Evolutionary conservation across 2,797 vertebrate species (phyloP).

Genomic region (Trichosurus vulpecula): DNA sequence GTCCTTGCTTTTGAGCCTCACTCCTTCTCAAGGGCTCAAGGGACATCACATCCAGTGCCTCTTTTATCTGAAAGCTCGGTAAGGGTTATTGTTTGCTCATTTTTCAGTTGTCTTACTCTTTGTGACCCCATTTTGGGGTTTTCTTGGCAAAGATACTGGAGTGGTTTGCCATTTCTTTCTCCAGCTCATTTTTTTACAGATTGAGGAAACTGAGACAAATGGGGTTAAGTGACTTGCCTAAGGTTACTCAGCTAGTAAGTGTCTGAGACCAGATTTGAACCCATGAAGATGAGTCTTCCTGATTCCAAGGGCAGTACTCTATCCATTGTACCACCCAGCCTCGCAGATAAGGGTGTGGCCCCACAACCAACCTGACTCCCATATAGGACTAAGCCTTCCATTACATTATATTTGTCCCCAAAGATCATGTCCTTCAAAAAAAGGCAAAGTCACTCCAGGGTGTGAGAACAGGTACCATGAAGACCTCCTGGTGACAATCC

Average conservation of each 20-base stretch:
- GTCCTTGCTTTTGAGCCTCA: background rate
- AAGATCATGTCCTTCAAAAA: background rate
- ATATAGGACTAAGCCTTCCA: background rate
- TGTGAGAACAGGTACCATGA: background rate
- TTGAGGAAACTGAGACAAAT: background rate
- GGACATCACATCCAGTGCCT: background rate
- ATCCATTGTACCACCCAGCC: background rate
- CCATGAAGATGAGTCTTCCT: too few species aligned
- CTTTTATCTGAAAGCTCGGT: background rate
- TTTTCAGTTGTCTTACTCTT: background rate
- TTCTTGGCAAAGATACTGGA: background rate
- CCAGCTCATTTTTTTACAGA: background rate
- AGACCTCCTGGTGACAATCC: background rate
- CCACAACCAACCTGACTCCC: background rate
- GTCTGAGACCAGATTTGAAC: too few species aligned
- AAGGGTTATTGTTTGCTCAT: background rate
- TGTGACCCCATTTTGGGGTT: background rate
- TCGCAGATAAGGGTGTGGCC: background rate
- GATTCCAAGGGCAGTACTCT: background rate
- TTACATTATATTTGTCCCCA: background rate
- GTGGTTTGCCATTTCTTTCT: background rate
- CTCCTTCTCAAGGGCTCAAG: background rate
- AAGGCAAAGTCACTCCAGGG: background rate
- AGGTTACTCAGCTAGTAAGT: background rate
- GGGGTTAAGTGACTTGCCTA: background rate